A percentile compares a stretch with the other conserved stretches of the same genome.
Conservation (phyloP, 2,797 vertebrate species). For the Dicrostonyx torquatus region DNA sequence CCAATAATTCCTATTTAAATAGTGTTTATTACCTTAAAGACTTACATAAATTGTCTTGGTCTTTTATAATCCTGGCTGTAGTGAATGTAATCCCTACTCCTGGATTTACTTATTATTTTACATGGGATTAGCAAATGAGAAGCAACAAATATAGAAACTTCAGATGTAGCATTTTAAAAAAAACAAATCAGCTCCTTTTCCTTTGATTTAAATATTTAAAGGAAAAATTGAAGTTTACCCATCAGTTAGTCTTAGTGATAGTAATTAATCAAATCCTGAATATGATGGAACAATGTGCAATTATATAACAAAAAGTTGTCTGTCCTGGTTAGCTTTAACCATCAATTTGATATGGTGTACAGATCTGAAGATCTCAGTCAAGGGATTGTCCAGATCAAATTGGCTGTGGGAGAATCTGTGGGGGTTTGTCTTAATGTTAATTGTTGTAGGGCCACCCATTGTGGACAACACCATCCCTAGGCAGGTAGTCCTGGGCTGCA, state of each 20-base stretch:
- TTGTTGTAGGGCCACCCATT: neutral
- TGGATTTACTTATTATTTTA: slow-evolving; percentile 29
- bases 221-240: neutral
- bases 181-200: neutral
- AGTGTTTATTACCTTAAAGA: neutral
- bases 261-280: neutral
- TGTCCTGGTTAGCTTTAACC: neutral
- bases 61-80: neutral
- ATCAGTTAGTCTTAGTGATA: neutral
- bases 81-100: neutral
- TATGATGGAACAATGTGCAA: neutral
- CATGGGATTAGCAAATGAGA: neutral
- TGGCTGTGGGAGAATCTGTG: neutral
- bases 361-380: neutral
- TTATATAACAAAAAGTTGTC: neutral
- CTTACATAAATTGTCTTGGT: neutral
- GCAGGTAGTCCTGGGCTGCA: neutral
- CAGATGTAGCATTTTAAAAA: neutral
- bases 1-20: neutral
- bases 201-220: neutral
- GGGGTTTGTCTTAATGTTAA: neutral
- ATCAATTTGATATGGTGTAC: neutral
- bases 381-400: neutral
- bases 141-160: neutral
- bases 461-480: neutral